These are phyloP conservation scores for Chrysolina oricalcia DNA, from an alignment of 2,888 invertebrate species.

Conservation along the genomic window DNA sequence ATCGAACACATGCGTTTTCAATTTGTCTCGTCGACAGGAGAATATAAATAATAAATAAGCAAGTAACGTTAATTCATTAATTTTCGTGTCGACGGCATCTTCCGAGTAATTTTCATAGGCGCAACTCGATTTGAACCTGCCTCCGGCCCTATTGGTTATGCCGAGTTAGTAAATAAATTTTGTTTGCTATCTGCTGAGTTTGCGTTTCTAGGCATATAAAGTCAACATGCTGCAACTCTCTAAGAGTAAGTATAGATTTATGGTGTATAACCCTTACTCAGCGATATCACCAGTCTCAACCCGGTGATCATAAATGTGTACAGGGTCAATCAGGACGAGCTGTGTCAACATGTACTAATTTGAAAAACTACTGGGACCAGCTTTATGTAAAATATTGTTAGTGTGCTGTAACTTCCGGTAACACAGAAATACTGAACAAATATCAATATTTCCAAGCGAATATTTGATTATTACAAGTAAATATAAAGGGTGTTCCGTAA, in stretches of 20 bases:
- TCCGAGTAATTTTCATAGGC: slow-evolving; percentile 7
- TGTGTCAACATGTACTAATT: too few relatives aligned
- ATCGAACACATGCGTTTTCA: slow-evolving; percentile 63
- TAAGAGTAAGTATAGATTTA: not conserved
- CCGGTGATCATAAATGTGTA: too few relatives aligned
- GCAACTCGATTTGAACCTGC: slow-evolving; percentile 9
- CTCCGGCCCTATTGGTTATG: not conserved
- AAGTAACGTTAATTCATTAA: slow-evolving; percentile 59
- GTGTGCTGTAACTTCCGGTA: too few relatives aligned
- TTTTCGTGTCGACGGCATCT: slow-evolving; percentile 57
- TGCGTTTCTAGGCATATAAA: not conserved
- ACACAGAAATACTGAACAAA: too few relatives aligned
- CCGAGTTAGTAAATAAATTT: not conserved
- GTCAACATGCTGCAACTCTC: not conserved
- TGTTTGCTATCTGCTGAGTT: not conserved
- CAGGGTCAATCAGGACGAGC: too few relatives aligned
- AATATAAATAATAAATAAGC: slow-evolving; percentile 63
- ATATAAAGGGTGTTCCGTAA: too few relatives aligned
- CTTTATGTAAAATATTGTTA: too few relatives aligned
- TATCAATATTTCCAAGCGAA: too few relatives aligned
- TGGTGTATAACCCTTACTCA: not conserved
- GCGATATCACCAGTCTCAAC: too few relatives aligned
- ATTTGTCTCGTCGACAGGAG: slow-evolving; percentile 61
- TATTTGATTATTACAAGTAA: too few relatives aligned
- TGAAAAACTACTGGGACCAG: too few relatives aligned